Base-by-base conservation (phyloP, 2,888 invertebrate species). In the Eumerus sabulonum region DNA sequence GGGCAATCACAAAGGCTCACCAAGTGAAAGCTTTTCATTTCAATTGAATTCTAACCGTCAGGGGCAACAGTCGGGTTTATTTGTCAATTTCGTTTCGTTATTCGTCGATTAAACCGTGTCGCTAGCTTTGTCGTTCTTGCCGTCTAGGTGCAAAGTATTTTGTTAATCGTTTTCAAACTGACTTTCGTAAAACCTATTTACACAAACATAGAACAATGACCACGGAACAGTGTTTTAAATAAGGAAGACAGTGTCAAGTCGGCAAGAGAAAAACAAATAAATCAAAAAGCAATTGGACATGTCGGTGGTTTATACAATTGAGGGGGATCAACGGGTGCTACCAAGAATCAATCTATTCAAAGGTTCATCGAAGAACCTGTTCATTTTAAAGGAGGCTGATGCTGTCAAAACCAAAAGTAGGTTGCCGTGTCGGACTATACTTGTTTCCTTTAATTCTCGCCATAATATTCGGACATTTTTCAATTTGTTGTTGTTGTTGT, bases 231-330 rank as follows among this genome's bases (percentile, higher is more conserved):
- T n/a, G n/a, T n/a, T n/a, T n/a, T n/a, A n/a, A n/a, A n/a, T n/a
- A n/a, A n/a, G n/a, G n/a, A n/a, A n/a, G n/a, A n/a, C n/a, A n/a
- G n/a, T n/a, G n/a, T n/a, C n/a, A n/a, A n/a, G n/a, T n/a, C n/a
- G n/a, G n/a, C n/a, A n/a, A n/a, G n/a, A n/a, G n/a, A n/a, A n/a
- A n/a, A n/a, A n/a, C n/a, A 36, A 51, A 36, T 11, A 27, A 44
- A 56, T 27, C 1, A 45, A 16, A 27, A 44, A 56, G 14, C 1
- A 45, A 16, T 45, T 14, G 1, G 9, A 84, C 84, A 87, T 87
- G 87, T 87, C 87, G 83, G 85, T 87, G 84, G 86, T 86, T 50
- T 86, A 86, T 76, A 87, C 87, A 47, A 67, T 77, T 48, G 77
- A 72, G 36, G 67, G 72, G 17, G 72, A 77, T 53, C 67, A 72